Evolutionary conservation across 64 coral and sea anemone genomes (phyloP).

Genomic region (Stylophora pistillata): DNA sequence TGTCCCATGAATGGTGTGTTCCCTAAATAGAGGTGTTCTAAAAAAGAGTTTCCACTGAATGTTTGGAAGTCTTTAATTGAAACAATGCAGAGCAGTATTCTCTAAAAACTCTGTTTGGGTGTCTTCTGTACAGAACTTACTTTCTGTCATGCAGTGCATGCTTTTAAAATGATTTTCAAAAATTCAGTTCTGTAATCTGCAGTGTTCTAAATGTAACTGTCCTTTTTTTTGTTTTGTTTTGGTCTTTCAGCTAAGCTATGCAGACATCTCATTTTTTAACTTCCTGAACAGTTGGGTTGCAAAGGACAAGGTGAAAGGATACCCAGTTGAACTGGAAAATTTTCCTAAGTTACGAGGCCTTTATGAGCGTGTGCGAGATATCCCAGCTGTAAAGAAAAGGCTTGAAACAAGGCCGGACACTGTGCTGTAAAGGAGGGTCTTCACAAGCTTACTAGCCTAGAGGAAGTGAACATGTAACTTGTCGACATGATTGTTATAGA

Average conservation of each 20-base stretch:
- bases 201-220: background rate
- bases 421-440: background rate
- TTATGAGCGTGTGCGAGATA: background rate
- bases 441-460: background rate
- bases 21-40: no score
- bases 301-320: conserved; percentile 10
- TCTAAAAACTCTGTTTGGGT: no score
- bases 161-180: no score
- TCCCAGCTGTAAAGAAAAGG: conserved; percentile 10
- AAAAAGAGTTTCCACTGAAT: no score
- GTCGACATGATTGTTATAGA: background rate
- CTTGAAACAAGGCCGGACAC: background rate
- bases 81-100: no score
- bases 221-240: background rate
- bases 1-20: no score
- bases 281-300: conserved; percentile 17
- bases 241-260: background rate
- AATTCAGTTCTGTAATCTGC: no score
- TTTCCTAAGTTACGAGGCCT: conserved; percentile 3
- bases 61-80: no score
- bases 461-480: background rate
- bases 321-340: background rate
- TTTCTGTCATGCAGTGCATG: no score
- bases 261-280: conserved; percentile 16
- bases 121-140: no score